These are phyloP conservation scores for Drosophila pachea DNA, from an alignment of 1,140 invertebrate genomes.

Conservation along the genomic window DNA sequence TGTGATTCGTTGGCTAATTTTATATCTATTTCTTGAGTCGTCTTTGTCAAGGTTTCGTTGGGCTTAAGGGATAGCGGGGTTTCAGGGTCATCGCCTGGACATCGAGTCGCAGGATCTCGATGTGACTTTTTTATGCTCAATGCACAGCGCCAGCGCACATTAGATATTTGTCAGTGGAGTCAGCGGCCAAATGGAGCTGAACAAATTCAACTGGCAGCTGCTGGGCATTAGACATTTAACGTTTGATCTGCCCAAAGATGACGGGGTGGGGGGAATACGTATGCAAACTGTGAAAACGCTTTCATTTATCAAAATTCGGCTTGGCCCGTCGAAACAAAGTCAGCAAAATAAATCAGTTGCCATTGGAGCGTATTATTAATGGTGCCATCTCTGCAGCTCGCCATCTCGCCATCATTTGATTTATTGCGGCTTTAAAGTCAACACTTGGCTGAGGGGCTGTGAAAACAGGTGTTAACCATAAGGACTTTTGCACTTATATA, in stretches of 20 bases:
- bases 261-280: neutral
- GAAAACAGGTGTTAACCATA: slow-evolving; percentile 56
- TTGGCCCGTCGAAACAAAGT: slow-evolving; percentile 31
- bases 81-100: slow-evolving; percentile 12
- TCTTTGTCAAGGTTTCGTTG: slow-evolving; percentile 9
- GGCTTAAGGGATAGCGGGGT: neutral
- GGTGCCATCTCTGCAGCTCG: slow-evolving; percentile 5
- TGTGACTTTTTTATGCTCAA: slow-evolving; percentile 52
- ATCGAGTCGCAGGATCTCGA: slow-evolving; percentile 16
- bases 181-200: slow-evolving; percentile 61
- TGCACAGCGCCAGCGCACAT: slow-evolving; percentile 36
- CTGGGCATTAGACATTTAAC: slow-evolving; percentile 6
- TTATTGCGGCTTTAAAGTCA: slow-evolving; percentile 25
- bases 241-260: neutral
- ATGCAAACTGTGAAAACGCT: slow-evolving; percentile 32
- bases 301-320: slow-evolving; percentile 70
- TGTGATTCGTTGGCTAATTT: slow-evolving; percentile 44
- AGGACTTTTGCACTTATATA: neutral
- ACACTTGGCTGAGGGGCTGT: neutral
- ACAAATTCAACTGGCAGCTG: slow-evolving; percentile 63
- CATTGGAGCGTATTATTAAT: slow-evolving; percentile 58
- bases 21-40: slow-evolving; percentile 21
- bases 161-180: slow-evolving; percentile 42
- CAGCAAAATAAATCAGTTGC: slow-evolving; percentile 58
- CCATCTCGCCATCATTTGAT: neutral